Evolutionary conservation across 2,797 vertebrate species (phyloP), one percentile per base, ranked within the genome.

Genomic region (Pseudomugil tenellus): DNA sequence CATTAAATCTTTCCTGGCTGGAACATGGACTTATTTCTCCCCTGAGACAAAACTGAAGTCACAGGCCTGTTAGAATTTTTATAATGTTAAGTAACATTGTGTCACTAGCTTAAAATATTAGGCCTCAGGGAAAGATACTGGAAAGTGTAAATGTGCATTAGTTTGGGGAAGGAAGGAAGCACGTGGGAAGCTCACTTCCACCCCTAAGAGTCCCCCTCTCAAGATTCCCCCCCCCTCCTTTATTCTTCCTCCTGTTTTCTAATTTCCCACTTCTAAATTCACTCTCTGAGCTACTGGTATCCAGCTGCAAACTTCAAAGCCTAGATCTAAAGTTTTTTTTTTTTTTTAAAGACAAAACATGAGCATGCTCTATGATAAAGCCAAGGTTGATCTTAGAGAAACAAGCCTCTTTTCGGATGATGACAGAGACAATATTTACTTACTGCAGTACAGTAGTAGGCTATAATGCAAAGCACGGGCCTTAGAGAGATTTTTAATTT

Each of bases 71-170:
- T 90, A 80, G 88, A 89, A 93, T 92, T 93, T 90, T 90, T 93
- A 76, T 81, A 92, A 91, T 56, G 84, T 92, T 93, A 91, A 94
- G 91, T 93, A 90, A 95, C 91, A 91, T 86, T 74, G 76, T 92
- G 90, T 94, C 91, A 94, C 87, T 69, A 31, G 54, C 82, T 92
- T 91, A 90, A 89, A 90, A 84, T 73, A 84, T 72, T 35, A 4
- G 74, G 67, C 81, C 82, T 76, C 34, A 1, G 84, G 81, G 85
- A 83, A 79, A 79, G 73, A 67, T 76, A 70, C 74, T 81, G 76
- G 72, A 85, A 79, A 88, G 80, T 73, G 80, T 88, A 88, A 84
- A 88, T 83, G 81, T 81, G 77, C 92, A 86, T 90, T 84, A 84
- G 80, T 83, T 74, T 79, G 73, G 49, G 67, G 68, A 75, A 80